phyloP scores from a whole-genome alignment of 35 echinoderm and acorn worm genomes.

The Apostichopus japonicus region DNA sequence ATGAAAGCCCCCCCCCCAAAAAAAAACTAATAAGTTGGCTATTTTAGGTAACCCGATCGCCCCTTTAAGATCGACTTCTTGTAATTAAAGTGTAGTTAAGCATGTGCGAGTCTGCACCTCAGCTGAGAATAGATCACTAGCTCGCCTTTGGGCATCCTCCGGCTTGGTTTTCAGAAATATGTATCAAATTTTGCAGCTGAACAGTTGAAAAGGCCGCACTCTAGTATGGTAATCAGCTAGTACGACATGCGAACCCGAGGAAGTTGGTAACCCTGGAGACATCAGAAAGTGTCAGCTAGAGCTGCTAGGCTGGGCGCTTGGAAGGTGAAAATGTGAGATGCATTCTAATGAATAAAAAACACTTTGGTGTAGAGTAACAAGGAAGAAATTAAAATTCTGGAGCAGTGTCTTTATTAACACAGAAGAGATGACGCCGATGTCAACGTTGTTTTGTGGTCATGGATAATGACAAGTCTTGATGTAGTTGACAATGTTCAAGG shows the following conservation, averaged over 20 bases:
- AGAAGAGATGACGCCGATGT: not conserved
- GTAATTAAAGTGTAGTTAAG: not conserved
- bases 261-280: constrained; percentile 29
- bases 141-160: constrained; percentile 20
- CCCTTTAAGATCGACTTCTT: not conserved
- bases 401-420: constrained; percentile 47
- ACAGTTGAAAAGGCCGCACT: constrained; percentile 11
- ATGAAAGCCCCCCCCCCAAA: too few relatives aligned
- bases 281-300: constrained; percentile 20
- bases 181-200: constrained; percentile 47
- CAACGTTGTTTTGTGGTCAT: not conserved
- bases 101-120: not conserved
- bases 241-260: not conserved
- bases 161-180: constrained; percentile 16
- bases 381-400: not conserved
- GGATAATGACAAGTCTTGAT: not conserved
- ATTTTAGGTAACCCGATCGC: too few relatives aligned
- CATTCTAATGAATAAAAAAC: constrained; percentile 27
- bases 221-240: constrained; percentile 18
- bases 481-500: not conserved
- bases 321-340: not conserved
- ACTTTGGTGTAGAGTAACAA: constrained; percentile 11
- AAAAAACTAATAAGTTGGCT: too few relatives aligned
- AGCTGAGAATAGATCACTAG: constrained; percentile 21
- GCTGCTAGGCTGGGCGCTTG: not conserved